Evolutionary conservation across 1,140 invertebrate genomes (phyloP).

Genomic region (Fopius arisanus): DNA sequence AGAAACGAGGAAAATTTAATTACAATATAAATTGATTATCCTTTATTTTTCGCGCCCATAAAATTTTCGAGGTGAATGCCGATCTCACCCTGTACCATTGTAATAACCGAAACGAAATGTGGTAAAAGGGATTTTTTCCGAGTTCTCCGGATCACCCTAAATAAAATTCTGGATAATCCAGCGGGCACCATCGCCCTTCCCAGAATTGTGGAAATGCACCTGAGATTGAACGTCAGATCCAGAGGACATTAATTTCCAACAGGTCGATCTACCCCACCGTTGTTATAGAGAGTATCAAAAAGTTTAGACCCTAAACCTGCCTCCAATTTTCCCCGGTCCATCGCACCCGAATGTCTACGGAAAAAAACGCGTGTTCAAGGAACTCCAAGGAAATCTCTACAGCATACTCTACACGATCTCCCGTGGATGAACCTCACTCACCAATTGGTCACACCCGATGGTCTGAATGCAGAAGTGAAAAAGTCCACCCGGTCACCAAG

Average conservation of each 20-base stretch:
- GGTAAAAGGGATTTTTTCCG: background rate
- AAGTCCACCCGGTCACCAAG: conserved; percentile 27
- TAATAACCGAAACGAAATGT: too few relatives aligned
- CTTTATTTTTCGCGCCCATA: too few relatives aligned
- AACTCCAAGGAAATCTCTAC: background rate
- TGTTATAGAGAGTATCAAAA: conserved; percentile 20
- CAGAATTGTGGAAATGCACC: background rate
- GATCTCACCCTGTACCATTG: too few relatives aligned
- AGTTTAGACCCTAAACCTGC: conserved; percentile 26
- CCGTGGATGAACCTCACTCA: conserved; percentile 18
- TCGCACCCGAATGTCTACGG: conserved; percentile 35
- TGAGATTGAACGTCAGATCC: conserved; percentile 1
- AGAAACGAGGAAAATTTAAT: too few relatives aligned
- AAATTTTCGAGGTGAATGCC: too few relatives aligned
- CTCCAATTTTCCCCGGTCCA: conserved; percentile 45
- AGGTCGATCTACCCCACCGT: conserved; percentile 10
- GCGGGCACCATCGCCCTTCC: background rate
- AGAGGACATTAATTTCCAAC: conserved; percentile 25
- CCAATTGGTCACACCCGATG: conserved; percentile 33
- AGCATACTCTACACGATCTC: conserved; percentile 19
- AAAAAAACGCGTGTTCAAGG: conserved; percentile 18
- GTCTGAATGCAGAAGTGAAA: conserved; percentile 4
- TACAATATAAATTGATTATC: too few relatives aligned
- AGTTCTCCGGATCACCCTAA: background rate
- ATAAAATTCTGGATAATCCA: background rate